Evolutionary conservation across 1,140 invertebrate species (phyloP).

Genomic region (Lepidurus arcticus): DNA sequence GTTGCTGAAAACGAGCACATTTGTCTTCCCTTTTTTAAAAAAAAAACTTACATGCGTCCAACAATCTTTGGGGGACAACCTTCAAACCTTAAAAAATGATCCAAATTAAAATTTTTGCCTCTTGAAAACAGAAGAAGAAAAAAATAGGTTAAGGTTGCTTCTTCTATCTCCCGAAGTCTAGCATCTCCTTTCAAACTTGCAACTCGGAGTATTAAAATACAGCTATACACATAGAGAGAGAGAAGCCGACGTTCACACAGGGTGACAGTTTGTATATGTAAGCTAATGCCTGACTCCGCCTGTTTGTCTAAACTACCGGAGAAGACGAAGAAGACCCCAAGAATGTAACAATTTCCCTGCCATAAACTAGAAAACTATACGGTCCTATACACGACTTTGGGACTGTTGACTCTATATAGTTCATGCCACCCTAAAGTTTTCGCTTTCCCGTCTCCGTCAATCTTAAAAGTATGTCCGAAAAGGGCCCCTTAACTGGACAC

Average conservation of each 20-base stretch:
- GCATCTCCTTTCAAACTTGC: neutral
- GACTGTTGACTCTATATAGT: no score
- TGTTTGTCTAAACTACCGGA: conserved; percentile 19
- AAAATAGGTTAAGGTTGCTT: neutral
- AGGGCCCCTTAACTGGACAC: no score
- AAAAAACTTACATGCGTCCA: neutral
- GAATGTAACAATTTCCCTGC: conserved; percentile 17
- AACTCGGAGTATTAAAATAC: neutral
- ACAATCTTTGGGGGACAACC: conserved; percentile 5
- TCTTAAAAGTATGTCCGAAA: no score
- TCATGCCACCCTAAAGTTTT: no score
- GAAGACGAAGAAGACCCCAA: neutral
- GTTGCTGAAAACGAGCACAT: neutral
- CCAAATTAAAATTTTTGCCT: conserved; percentile 20
- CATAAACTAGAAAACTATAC: neutral
- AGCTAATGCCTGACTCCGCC: conserved; percentile 16
- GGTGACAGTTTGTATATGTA: conserved; percentile 13
- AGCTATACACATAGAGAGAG: neutral
- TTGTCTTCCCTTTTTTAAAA: neutral
- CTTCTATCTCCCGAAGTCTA: neutral
- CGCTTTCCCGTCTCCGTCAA: no score
- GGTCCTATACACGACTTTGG: no score
- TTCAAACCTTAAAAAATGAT: conserved; percentile 9
- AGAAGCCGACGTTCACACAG: conserved; percentile 20
- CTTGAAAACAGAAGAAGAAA: neutral